Evolutionary conservation across 2,888 invertebrate species (phyloP), one percentile per base, ranked within the genome.

Genomic region (Cenopis cana): DNA sequence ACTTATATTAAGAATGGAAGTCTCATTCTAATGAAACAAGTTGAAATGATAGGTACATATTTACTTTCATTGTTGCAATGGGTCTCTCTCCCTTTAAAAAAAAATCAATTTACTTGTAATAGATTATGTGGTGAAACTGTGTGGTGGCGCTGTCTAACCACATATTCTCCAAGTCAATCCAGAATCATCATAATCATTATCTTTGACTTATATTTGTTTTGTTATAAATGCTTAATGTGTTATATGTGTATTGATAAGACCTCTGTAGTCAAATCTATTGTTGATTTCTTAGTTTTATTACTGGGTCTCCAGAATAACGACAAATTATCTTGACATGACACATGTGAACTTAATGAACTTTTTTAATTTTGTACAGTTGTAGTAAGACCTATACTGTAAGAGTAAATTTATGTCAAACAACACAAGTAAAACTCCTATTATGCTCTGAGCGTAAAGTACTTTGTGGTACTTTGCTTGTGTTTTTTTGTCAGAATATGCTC

Each of bases 221-320:
- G 74, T 77, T 77, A 76, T 75, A 69, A 74, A 74, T 76, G n/a
- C 74, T 73, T 72, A 76, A 77, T 76, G 69, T 74, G 76, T 78
- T 78, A 77, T 74, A 76, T 68, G 73, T 77, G 77, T 77, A 77
- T 56, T 75, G 80, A 83, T 83, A 80, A 82, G 66, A 29, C 24
- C 59, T 74, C 73, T 71, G 17, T 60, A 69, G 24, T 46, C 64
- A 36, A 49, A 65, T 72, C 64, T 60, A 29, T 68, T 41, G 68
- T 29, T n/a, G n/a, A n/a, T n/a, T n/a, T n/a, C n/a, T n/a, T n/a
- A 46, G 59, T 60, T 72, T 72, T 72, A 54, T 64, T 52, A 38
- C 38, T 52, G 17, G 11, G 17, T 29, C 29, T 29, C 11, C 41
- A 46, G 24, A 18, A 17, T 36, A 17, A 36, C 36, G 11, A 14